These are phyloP conservation scores for Chiloscyllium plagiosum DNA, from an alignment of 2,113 vertebrate species.

Conservation along the genomic window DNA sequence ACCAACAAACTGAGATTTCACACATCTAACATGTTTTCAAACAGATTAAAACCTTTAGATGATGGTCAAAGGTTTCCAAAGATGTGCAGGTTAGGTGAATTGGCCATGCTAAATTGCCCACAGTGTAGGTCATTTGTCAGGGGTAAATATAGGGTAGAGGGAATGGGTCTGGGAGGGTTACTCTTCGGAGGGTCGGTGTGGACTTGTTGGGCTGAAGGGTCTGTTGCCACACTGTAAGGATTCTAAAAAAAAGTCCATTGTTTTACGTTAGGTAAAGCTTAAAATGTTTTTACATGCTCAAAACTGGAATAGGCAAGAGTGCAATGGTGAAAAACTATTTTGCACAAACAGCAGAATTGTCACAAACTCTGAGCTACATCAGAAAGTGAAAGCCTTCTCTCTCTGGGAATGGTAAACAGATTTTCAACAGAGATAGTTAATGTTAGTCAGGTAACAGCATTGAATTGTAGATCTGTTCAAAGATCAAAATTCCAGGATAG, in stretches of 20 bases:
- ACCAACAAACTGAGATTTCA: background rate
- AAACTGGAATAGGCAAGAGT: background rate
- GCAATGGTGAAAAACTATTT: background rate
- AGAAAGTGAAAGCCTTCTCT: background rate
- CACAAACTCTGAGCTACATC: background rate
- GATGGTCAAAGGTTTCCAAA: no score
- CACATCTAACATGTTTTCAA: background rate
- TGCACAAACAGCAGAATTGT: background rate
- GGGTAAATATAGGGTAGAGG: no score
- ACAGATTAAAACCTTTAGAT: background rate
- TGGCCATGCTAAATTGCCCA: no score
- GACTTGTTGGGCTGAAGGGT: no score
- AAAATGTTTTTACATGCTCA: background rate
- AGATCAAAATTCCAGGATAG: no score
- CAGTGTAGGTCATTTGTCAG: no score
- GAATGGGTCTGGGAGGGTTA: no score
- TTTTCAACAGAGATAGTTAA: background rate
- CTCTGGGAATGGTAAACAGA: background rate
- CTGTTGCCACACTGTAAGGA: no score
- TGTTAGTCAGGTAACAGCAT: background rate
- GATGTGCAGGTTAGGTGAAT: no score
- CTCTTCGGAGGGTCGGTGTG: no score
- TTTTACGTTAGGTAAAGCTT: background rate
- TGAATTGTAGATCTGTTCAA: background rate
- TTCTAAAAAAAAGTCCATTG: no score